Conservation (phyloP, 2,888 invertebrate species). For the Eumacrocentrus americanus region DNA sequence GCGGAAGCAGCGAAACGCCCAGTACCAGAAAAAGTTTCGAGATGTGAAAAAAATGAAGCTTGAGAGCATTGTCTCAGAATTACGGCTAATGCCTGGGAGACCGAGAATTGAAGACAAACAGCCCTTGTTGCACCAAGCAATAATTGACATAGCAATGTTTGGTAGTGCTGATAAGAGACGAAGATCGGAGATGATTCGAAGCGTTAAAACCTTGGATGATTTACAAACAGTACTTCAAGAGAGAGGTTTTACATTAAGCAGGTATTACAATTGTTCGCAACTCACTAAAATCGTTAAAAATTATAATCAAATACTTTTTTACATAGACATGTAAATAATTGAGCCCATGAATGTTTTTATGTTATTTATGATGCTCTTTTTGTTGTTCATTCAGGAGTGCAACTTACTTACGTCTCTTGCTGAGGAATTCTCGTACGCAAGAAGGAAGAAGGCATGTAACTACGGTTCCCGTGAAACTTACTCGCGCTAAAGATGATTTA, state of each 20-base stretch:
- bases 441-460: constrained; percentile 46
- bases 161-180: constrained; percentile 37
- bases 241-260: constrained; percentile 36
- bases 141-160: constrained; percentile 46
- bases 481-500: constrained; percentile 26
- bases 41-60: no score
- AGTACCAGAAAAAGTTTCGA: no score
- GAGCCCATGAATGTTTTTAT: no score
- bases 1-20: no score
- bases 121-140: constrained; percentile 44
- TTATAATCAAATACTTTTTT: no score
- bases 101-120: constrained; percentile 44
- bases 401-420: constrained; percentile 41
- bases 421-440: constrained; percentile 34
- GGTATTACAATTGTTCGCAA: no score
- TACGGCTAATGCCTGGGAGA: no score
- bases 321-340: no score
- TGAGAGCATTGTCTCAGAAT: no score
- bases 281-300: no score
- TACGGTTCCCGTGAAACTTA: constrained; percentile 47
- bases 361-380: no score
- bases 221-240: constrained; percentile 31
- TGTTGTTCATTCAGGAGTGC: no score
- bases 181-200: background rate
- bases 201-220: constrained; percentile 33